A percentile compares a stretch with the other conserved stretches of the same genome.
Evolutionary conservation across 37 sponge, comb jelly and placozoan species (phyloP).

Genomic region (Eunapius fragilis): DNA sequence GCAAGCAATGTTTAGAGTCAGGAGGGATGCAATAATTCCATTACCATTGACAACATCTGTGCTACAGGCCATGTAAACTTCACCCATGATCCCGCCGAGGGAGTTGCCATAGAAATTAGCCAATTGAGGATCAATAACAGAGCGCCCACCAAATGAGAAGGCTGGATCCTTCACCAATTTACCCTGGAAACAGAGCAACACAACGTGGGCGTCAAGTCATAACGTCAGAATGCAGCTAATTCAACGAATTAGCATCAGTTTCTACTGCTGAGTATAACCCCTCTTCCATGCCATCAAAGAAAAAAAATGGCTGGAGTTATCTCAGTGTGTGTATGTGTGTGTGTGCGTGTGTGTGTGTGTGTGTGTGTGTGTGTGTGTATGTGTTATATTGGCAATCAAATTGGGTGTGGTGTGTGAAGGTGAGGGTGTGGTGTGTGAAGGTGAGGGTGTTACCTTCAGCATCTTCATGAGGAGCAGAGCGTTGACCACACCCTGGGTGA

Average conservation of each 20-base stretch:
- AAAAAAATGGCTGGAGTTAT: too few species aligned
- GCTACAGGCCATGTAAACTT: slow-evolving; percentile 79
- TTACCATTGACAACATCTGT: slow-evolving; percentile 69
- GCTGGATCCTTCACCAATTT: slow-evolving; percentile 3
- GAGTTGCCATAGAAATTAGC: slow-evolving; percentile 82
- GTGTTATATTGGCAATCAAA: too few species aligned
- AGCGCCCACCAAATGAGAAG: slow-evolving; percentile 27
- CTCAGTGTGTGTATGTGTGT: too few species aligned
- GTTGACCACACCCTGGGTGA: slow-evolving; percentile 78
- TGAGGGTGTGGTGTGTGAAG: neutral
- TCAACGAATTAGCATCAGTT: too few species aligned
- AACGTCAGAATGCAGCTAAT: too few species aligned
- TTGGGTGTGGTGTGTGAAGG: too few species aligned
- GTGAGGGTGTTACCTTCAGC: slow-evolving; percentile 39
- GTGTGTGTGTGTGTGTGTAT: slow-evolving; percentile 10
- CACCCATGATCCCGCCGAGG: slow-evolving; percentile 75
- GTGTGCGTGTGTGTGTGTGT: too few species aligned
- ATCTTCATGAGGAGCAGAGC: slow-evolving; percentile 69
- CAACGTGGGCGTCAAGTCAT: neutral
- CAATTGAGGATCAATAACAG: slow-evolving; percentile 22
- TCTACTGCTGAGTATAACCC: too few species aligned
- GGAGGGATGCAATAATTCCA: neutral
- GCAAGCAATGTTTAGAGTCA: neutral
- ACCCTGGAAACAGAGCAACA: neutral
- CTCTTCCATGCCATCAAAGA: too few species aligned